Conservation (phyloP, 2,113 vertebrate species). For the Oryzias javanicus region DNA sequence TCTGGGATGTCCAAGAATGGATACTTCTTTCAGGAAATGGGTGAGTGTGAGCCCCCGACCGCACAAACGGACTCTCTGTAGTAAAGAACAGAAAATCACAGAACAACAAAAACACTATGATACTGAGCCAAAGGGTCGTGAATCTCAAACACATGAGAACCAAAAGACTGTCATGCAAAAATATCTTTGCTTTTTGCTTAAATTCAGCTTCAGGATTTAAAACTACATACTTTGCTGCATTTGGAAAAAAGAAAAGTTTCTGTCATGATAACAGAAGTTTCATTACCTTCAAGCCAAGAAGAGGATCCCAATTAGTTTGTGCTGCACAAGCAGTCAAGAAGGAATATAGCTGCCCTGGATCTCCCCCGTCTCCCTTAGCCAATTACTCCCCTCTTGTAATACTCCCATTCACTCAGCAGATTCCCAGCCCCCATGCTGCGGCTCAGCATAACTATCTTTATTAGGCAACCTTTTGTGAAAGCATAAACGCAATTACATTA, state of each 20-base stretch:
- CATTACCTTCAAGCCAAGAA: constrained; percentile 62
- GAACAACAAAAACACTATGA: background rate
- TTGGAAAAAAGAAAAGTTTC: constrained; percentile 59
- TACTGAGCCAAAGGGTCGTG: background rate
- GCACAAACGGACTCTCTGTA: background rate
- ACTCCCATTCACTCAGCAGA: constrained; percentile 35
- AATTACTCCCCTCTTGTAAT: constrained; percentile 60
- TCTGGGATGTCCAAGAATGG: constrained; percentile 92
- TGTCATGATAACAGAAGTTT: constrained; percentile 59
- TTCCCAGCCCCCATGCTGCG: constrained; percentile 19
- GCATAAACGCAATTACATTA: constrained; percentile 46
- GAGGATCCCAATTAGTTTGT: constrained; percentile 68
- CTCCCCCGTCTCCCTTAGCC: constrained; percentile 54
- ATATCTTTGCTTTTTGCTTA: background rate
- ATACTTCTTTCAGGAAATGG: constrained; percentile 91
- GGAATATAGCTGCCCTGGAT: constrained; percentile 41
- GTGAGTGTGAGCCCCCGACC: constrained; percentile 76
- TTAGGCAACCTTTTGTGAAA: constrained; percentile 44
- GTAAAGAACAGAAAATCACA: background rate
- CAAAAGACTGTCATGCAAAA: background rate
- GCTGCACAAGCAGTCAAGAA: constrained; percentile 50
- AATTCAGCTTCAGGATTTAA: constrained; percentile 15
- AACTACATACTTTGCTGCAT: constrained; percentile 30
- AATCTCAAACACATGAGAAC: background rate
- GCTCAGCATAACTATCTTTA: constrained; percentile 32